Percentiles rank a stretch among this genome's conserved stretches.
Conservation (phyloP, 2,888 invertebrate genomes). For the Cynaeus angustus region DNA sequence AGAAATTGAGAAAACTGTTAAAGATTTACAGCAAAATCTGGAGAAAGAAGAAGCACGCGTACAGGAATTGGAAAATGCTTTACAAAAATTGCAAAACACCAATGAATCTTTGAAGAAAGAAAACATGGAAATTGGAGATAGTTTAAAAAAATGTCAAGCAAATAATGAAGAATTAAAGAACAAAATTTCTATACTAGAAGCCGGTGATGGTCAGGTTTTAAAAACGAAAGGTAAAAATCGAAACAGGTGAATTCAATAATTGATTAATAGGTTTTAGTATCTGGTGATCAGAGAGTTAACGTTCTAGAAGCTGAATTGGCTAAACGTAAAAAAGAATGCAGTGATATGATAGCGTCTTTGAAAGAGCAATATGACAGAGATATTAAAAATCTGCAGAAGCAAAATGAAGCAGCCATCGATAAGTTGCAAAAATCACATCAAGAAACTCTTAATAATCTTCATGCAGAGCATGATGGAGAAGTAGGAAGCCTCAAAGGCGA, state of each 20-base stretch:
- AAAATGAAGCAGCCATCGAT: slow-evolving; percentile 75
- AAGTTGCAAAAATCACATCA: slow-evolving; percentile 75
- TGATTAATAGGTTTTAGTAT: slow-evolving; percentile 16
- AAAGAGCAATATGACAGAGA: slow-evolving; percentile 75
- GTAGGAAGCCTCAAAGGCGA: slow-evolving; percentile 60
- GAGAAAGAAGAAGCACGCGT: slow-evolving; percentile 58
- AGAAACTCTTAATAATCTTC: slow-evolving; percentile 72
- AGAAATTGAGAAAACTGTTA: slow-evolving; percentile 54
- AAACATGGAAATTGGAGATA: slow-evolving; percentile 15
- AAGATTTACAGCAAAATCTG: slow-evolving; percentile 59
- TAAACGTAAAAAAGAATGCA: slow-evolving; percentile 63
- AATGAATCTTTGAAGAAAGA: slow-evolving; percentile 46
- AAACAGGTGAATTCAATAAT: slow-evolving; percentile 20
- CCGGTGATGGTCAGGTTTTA: slow-evolving; percentile 10
- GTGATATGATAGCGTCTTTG: slow-evolving; percentile 66
- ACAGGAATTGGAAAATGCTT: slow-evolving; percentile 57
- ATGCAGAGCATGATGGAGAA: slow-evolving; percentile 73
- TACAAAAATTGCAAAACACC: slow-evolving; percentile 51
- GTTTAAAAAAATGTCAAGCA: slow-evolving; percentile 50
- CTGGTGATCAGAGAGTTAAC: slow-evolving; percentile 24
- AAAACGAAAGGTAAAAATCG: slow-evolving; percentile 1
- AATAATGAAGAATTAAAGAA: slow-evolving; percentile 50
- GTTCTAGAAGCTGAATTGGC: slow-evolving; percentile 51
- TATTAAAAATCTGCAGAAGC: slow-evolving; percentile 73
- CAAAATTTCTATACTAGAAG: slow-evolving; percentile 18